Evolutionary conservation across 2,797 vertebrate species (phyloP), one percentile per base, ranked within the genome.

Genomic region (Sparidentex hasta): DNA sequence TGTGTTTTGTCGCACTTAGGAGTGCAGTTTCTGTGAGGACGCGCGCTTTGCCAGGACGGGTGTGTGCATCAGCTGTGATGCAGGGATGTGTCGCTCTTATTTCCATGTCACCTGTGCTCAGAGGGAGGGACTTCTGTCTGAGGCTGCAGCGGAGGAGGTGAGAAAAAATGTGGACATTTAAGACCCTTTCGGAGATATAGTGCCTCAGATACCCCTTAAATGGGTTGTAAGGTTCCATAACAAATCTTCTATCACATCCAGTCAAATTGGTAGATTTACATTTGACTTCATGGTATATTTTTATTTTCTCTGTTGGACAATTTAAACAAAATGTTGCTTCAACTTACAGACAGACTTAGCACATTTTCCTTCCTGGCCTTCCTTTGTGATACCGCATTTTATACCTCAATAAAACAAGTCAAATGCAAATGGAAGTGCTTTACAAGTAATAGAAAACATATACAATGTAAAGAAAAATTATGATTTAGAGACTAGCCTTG

Each of bases 101-200:
- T 99, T 99, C 88, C 98, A 99, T 0, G 98, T 99, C 67, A 99
- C 98, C 13, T 99, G 98, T 4, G 98, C 98, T 27, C 98, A 99
- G 92, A 96, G 97, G 86, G 98, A 99, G 94, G 98, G 98, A 21
- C 96, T 99, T 3, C 95, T 99, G 66, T 99, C 98, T 47, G 98
- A 99, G 94, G 98, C 98, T 47, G 98, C 98, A 29, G 98, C 98
- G 0, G 98, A 99, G 92, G 98, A 99, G 97, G 98, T 99, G 87
- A 59, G 84, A 70, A 20, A 69, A 57, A 41, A 14, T 9, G 23
- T 20, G 27, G 5, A 4, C 27, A 20, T 52, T 44, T 13, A 77
- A 33, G 5, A 27, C 25, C 46, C 12, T 55, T n/a, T 55, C 47
- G 2, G 50, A 33, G 23, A 38, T 17, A 5, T 54, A 27, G 16